Evolutionary conservation across 2,888 invertebrate species (phyloP).

Genomic region (Lasioglossum malachurum): DNA sequence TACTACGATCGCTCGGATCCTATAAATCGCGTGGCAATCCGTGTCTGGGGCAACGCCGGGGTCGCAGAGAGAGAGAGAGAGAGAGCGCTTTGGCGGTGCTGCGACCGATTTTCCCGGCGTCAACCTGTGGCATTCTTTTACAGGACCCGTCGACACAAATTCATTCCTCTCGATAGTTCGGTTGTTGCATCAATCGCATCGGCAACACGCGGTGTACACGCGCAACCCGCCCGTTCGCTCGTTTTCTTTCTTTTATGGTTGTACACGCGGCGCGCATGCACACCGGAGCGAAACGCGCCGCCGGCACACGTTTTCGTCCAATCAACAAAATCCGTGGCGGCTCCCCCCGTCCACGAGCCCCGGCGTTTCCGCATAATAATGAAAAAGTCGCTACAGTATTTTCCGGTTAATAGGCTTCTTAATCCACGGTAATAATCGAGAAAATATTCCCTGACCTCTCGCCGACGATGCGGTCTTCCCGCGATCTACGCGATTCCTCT

Average conservation of each 20-base stretch:
- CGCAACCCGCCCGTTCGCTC: slow-evolving; percentile 32
- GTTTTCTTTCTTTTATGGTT: slow-evolving; percentile 58
- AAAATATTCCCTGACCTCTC: slow-evolving; percentile 39
- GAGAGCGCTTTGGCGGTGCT: neutral
- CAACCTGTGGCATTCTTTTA: slow-evolving; percentile 73
- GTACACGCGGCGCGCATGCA: slow-evolving; percentile 47
- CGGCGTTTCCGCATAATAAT: slow-evolving; percentile 55
- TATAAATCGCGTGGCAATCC: slow-evolving; percentile 29
- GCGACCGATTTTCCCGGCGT: slow-evolving; percentile 65
- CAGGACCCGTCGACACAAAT: slow-evolving; percentile 62
- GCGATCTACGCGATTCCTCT: neutral
- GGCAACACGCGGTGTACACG: slow-evolving; percentile 37
- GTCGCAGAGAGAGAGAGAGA: neutral
- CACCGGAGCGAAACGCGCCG: slow-evolving; percentile 22
- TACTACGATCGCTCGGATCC: slow-evolving; percentile 9
- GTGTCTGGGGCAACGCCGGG: slow-evolving; percentile 17
- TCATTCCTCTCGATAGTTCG: slow-evolving; percentile 70
- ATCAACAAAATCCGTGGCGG: slow-evolving; percentile 50
- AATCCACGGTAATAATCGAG: slow-evolving; percentile 50
- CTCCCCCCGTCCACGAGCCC: neutral
- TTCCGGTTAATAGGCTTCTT: slow-evolving; percentile 57
- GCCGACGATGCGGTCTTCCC: neutral
- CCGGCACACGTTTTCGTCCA: slow-evolving; percentile 49
- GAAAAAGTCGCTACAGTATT: slow-evolving; percentile 44
- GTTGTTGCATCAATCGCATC: slow-evolving; percentile 69